These are phyloP conservation scores for roundworm (Caenorhabditis elegans) DNA, from an alignment of 1,140 invertebrate genomes.

Conservation along the genomic window DNA sequence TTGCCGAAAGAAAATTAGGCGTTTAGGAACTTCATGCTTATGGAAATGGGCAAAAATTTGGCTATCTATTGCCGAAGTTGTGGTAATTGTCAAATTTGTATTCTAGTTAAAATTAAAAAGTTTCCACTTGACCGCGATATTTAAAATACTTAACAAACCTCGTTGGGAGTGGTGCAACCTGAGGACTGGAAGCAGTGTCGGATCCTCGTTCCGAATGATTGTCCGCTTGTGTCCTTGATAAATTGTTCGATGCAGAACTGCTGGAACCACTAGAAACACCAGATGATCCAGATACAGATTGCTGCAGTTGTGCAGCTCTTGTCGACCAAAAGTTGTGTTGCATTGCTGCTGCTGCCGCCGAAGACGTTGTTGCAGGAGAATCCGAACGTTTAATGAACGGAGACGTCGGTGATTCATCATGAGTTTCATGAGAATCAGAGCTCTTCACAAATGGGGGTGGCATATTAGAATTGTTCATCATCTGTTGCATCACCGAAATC, in stretches of 20 bases:
- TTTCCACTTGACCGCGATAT: no score
- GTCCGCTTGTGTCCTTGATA: neutral
- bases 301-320: neutral
- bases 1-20: no score
- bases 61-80: no score
- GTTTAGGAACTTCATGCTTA: no score
- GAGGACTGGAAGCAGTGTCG: neutral
- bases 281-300: neutral
- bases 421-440: neutral
- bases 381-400: neutral
- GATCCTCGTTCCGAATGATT: conserved; percentile 7
- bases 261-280: neutral
- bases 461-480: conserved; percentile 1
- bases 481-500: conserved; percentile 18
- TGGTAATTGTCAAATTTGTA: no score
- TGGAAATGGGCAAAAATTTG: no score
- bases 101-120: no score
- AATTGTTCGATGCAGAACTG: neutral
- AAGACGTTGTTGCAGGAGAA: neutral
- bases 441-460: neutral
- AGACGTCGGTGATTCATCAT: neutral
- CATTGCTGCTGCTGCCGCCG: neutral
- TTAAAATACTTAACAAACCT: neutral
- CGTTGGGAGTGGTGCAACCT: neutral
- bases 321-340: neutral